phyloP scores from a whole-genome alignment of 2,113 vertebrate species.

The Tympanuchus pallidicinctus region DNA sequence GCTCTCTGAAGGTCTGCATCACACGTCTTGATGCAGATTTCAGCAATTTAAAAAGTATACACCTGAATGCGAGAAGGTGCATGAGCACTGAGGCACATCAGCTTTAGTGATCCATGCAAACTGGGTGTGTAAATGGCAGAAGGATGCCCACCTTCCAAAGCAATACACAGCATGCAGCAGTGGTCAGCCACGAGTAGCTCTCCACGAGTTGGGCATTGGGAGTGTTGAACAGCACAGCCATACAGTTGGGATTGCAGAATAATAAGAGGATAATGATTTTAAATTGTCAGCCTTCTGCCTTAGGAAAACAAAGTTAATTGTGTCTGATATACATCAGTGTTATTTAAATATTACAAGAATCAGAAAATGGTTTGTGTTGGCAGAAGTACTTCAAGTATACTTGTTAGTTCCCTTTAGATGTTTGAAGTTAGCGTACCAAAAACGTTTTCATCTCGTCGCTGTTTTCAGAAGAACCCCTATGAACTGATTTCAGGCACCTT shows the following conservation, averaged over 20 bases:
- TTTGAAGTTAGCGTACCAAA: background rate
- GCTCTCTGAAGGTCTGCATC: background rate
- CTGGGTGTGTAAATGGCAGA: background rate
- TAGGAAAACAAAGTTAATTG: background rate
- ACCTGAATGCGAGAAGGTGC: background rate
- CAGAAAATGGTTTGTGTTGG: slow-evolving; percentile 7
- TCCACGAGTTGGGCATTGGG: no score
- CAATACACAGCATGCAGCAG: background rate
- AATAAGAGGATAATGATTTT: slow-evolving; percentile 29
- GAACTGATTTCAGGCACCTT: background rate
- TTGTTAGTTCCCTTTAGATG: background rate
- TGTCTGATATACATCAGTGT: background rate
- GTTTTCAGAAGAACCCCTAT: background rate
- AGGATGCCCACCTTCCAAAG: background rate
- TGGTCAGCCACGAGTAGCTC: background rate
- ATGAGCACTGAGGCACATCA: background rate
- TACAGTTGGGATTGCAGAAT: background rate
- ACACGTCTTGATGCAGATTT: background rate
- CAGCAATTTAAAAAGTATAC: background rate
- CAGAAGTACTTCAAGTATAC: background rate
- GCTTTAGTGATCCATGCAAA: background rate
- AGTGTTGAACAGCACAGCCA: background rate
- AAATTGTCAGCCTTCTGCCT: slow-evolving; percentile 25
- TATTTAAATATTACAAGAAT: slow-evolving; percentile 35
- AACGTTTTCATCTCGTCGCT: background rate